These are phyloP conservation scores for Mandrillus leucophaeus DNA, from an alignment of 2,113 vertebrate genomes.

Conservation along the genomic window DNA sequence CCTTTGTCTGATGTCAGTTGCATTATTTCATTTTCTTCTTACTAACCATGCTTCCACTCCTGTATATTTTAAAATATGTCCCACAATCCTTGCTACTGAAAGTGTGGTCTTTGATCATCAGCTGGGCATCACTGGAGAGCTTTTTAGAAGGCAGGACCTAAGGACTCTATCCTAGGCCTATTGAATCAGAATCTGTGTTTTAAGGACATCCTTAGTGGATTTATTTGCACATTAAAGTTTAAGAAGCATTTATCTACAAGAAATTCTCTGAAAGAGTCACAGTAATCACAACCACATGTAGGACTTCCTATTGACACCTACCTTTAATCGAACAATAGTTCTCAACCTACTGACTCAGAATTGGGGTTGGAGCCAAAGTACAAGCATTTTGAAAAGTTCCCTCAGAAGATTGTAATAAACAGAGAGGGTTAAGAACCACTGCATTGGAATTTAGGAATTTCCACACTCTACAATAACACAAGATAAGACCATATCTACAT, in stretches of 20 bases:
- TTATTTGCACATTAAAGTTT: neutral
- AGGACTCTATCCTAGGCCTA: neutral
- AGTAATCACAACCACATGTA: neutral
- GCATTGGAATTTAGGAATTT: neutral
- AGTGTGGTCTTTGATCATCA: neutral
- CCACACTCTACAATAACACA: neutral
- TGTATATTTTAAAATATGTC: neutral
- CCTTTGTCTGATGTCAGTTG: neutral
- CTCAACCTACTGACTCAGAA: neutral
- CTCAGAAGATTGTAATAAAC: neutral
- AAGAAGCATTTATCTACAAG: neutral
- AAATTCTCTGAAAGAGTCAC: neutral
- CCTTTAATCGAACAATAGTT: neutral
- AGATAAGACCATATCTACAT: neutral
- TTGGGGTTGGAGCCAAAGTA: neutral
- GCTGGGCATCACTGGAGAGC: neutral
- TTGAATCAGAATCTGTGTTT: neutral
- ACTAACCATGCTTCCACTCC: neutral
- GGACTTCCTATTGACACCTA: neutral
- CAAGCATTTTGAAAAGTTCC: neutral
- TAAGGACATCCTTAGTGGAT: neutral
- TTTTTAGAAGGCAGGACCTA: neutral
- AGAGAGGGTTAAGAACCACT: neutral
- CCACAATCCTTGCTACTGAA: neutral
- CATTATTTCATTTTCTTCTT: neutral